Conservation (phyloP, 2,113 vertebrate species). For the Forbesichthys papilliferus region DNA sequence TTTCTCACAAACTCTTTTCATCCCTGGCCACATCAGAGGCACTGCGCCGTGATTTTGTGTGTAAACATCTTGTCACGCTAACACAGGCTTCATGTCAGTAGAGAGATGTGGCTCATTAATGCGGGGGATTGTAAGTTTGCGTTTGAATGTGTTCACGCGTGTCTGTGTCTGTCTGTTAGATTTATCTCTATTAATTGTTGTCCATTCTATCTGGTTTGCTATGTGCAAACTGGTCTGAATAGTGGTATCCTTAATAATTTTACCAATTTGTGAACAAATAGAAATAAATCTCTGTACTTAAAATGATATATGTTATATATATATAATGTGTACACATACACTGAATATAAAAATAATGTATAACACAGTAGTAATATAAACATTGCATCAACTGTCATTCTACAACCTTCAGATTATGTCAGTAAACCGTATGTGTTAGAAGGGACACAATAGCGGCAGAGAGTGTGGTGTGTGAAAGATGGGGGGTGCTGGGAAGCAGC, state of each 20-base stretch:
- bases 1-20: constrained; percentile 45
- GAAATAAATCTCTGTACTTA: background rate
- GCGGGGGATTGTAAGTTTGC: constrained; percentile 52
- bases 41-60: constrained; percentile 60
- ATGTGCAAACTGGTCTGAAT: background rate
- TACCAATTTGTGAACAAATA: background rate
- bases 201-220: no score
- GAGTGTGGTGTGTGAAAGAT: constrained; percentile 37
- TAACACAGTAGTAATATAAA: constrained; percentile 10
- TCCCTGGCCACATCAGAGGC: constrained; percentile 65
- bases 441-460: constrained; percentile 69
- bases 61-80: constrained; percentile 75
- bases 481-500: constrained; percentile 4
- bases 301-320: background rate
- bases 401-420: constrained; percentile 48
- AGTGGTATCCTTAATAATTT: background rate
- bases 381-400: constrained; percentile 28
- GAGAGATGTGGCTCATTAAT: constrained; percentile 66
- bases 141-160: constrained; percentile 52
- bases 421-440: constrained; percentile 52
- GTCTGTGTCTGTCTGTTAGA: constrained; percentile 25
- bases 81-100: constrained; percentile 68
- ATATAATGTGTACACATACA: background rate
- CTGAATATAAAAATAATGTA: no score
- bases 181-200: background rate